A percentile compares a stretch with the other conserved stretches of the same genome.
Conservation (phyloP, 2,888 invertebrate genomes). For the Caenorhabditis sp. region DNA sequence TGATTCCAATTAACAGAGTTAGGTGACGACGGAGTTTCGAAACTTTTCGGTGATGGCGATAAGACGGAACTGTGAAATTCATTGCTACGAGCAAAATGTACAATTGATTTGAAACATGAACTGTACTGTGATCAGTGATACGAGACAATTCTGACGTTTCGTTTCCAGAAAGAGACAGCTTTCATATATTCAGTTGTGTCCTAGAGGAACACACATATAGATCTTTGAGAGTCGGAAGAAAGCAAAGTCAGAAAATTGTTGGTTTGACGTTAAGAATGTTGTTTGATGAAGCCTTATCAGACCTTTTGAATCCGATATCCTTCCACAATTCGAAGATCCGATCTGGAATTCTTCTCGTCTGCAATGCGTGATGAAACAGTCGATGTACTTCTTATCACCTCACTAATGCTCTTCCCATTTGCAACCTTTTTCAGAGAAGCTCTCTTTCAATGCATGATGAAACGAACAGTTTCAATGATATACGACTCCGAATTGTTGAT, state of each 20-base stretch:
- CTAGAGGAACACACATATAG: slow-evolving; percentile 6
- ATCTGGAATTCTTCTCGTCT: not conserved
- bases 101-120: not conserved
- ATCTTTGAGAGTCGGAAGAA: slow-evolving; percentile 47
- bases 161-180: not conserved
- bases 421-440: slow-evolving; percentile 44
- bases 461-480: slow-evolving; percentile 55
- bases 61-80: slow-evolving; percentile 30
- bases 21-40: slow-evolving; percentile 41
- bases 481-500: slow-evolving; percentile 33
- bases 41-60: slow-evolving; percentile 39
- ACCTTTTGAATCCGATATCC: slow-evolving; percentile 26
- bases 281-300: slow-evolving; percentile 49
- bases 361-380: slow-evolving; percentile 27
- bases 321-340: not conserved
- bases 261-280: slow-evolving; percentile 41
- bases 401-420: not conserved
- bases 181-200: not conserved
- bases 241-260: slow-evolving; percentile 1
- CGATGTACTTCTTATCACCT: slow-evolving; percentile 27
- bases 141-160: not conserved
- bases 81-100: not conserved
- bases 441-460: slow-evolving; percentile 52
- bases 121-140: slow-evolving; percentile 49
- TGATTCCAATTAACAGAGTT: slow-evolving; percentile 26